Evolutionary conservation across 2,888 invertebrate genomes (phyloP), one percentile per base, ranked within the genome.

Genomic region (Mesorhabditis belari): DNA sequence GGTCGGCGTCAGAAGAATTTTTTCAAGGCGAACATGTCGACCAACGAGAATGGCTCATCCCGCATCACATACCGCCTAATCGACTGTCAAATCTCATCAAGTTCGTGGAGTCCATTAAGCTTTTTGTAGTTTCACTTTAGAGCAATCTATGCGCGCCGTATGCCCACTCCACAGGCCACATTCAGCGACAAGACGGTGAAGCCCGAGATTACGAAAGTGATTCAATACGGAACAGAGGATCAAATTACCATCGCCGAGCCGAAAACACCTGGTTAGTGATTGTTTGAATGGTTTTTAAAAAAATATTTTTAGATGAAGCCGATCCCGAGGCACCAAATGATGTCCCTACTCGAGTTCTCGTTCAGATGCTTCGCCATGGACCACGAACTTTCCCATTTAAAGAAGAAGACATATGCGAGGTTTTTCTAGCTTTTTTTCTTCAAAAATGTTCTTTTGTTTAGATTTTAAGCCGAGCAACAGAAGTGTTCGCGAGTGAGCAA

Each of bases 341-440:
- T n/a, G 12, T 35, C 44, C 12, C 44, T n/a, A 17, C 44, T 9
- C n/a, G 44, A 28, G 4, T 35, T 6, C 60, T 57, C 21, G 12
- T 52, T 21, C 19, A 25, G 21, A 23, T 25, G 23, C 53, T 52
- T 24, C 53, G 56, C n/a, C 63, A 68, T 56, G 69, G 69, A 1
- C 66, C 69, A 17, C 54, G 64, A 0, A 62, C 65, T 44, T 68
- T 58, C 51, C 29, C 59, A 23, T 69, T 69, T 49, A 23, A 51
- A n/a, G 53, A 35, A n/a, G 35, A 54, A 6, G 62, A 66, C 54
- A 49, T 69, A 19, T 29, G 25, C 5, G 29, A 53, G 3, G 26
- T 69, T 26, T 55, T 69, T 29, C n/a, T n/a, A n/a, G n/a, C n/a
- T n/a, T n/a, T n/a, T n/a, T n/a, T n/a, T n/a, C n/a, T n/a, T n/a